A percentile compares a stretch with the other conserved stretches of the same genome.
Conservation (phyloP, 2,888 invertebrate species). For the Hyppa rectilinea region DNA sequence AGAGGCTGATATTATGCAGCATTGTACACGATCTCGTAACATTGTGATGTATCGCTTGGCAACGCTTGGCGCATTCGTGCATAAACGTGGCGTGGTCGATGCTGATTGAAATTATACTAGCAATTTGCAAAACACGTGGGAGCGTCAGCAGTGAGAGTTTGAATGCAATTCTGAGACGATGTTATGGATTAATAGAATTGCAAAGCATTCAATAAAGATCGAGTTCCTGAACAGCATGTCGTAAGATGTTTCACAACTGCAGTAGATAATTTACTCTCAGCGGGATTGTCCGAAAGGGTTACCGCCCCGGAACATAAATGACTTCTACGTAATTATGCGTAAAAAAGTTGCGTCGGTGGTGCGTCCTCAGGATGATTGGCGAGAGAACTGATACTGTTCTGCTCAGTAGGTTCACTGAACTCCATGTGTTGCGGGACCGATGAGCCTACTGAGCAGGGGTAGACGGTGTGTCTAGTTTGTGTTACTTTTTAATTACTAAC, state of each 20-base stretch:
- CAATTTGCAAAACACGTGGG: slow-evolving; percentile 58
- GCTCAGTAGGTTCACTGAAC: too few species aligned
- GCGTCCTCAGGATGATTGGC: too few species aligned
- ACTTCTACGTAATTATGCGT: too few species aligned
- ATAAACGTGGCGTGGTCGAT: slow-evolving; percentile 58
- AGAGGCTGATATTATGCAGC: slow-evolving; percentile 54
- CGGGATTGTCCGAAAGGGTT: too few species aligned
- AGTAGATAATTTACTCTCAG: not conserved
- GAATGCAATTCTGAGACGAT: slow-evolving; percentile 13
- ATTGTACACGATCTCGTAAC: slow-evolving; percentile 61
- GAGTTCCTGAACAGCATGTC: slow-evolving; percentile 23
- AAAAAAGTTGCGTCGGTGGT: too few species aligned
- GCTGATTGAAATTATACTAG: slow-evolving; percentile 55
- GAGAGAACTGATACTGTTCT: too few species aligned
- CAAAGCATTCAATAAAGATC: slow-evolving; percentile 16
- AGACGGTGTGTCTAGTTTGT: too few species aligned
- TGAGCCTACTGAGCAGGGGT: too few species aligned
- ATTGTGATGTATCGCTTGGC: slow-evolving; percentile 55
- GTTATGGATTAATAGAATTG: slow-evolving; percentile 16
- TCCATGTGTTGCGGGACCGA: too few species aligned
- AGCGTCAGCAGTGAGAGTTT: slow-evolving; percentile 37
- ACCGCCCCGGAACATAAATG: too few species aligned
- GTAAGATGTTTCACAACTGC: slow-evolving; percentile 1
- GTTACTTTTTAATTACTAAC: too few species aligned
- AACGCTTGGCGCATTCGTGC: slow-evolving; percentile 61